Base-by-base conservation (phyloP, 2,797 vertebrate genomes). In the Nyctalus aviator region DNA sequence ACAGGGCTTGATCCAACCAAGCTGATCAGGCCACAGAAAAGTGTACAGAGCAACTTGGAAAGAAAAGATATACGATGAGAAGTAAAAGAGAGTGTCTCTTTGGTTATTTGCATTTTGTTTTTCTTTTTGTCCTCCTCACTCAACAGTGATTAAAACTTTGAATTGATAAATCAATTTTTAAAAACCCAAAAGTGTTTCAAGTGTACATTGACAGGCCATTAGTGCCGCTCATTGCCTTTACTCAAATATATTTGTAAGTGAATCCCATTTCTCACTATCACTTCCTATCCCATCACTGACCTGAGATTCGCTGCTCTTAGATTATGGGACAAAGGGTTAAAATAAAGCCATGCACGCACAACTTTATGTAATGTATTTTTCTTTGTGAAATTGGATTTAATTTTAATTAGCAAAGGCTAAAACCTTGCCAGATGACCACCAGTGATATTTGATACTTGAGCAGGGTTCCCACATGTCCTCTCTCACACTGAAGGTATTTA, bases 401-500 rank as follows among this genome's bases (percentile, higher is more conserved):
- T 95, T 96, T 95, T 97, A 95, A 97, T 95, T 95, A 95, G 90
- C 73, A 88, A 95, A 96, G 71, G 75, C 82, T 90, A 95, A 94
- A 90, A 78, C 88, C 95, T 91, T 94, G 95, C 88, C 90, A 96
- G 66, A 95, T 91, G 57, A 94, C 72, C 87, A 87, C 79, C 3
- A 77, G 95, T 73, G 93, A 93, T 92, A 94, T 30, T 85, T 91
- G 92, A 93, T 96, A 97, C 95, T 94, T 96, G 3, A 91, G 82
- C 75, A 96, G 87, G 46, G 59, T 93, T 97, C 95, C 95, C 91
- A 66, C 44, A 89, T 88, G 96, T 93, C 87, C 97, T 96, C 88
- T 89, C 90, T 97, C 87, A 83, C 81, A 95, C 59, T 77, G 93
- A 97, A 97, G 94, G 95, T 88, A 97, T 97, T 90, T 96, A 97